Conservation (phyloP, 2,888 invertebrate genomes). For the Amphimallon solstitiale region DNA sequence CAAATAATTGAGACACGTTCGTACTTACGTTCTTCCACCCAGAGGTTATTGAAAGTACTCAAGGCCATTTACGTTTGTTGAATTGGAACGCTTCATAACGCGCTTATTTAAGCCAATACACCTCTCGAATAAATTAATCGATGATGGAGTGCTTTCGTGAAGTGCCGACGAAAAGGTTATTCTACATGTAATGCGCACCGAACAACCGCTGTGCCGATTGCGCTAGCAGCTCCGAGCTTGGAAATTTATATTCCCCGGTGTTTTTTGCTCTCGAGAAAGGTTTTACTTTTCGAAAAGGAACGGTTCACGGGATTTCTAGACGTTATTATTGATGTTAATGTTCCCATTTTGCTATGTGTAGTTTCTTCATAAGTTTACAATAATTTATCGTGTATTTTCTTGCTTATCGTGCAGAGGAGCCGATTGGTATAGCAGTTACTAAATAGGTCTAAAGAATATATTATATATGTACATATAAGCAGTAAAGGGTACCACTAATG, state of each 20-base stretch:
- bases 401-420: too few species aligned
- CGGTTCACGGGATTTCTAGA: too few species aligned
- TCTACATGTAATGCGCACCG: not conserved
- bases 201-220: not conserved
- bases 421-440: too few species aligned
- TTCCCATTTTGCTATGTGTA: too few species aligned
- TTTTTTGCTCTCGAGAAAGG: too few species aligned
- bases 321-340: too few species aligned
- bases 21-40: not conserved
- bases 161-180: constrained; percentile 25
- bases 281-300: too few species aligned
- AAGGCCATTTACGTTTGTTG: constrained; percentile 33
- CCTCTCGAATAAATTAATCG: constrained; percentile 28
- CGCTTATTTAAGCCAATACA: constrained; percentile 6
- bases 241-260: not conserved
- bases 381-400: too few species aligned
- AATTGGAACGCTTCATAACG: constrained; percentile 32
- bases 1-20: constrained; percentile 19
- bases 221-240: not conserved
- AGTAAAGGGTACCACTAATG: too few species aligned
- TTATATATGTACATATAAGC: too few species aligned
- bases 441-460: too few species aligned
- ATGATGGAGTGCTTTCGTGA: constrained; percentile 32
- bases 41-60: constrained; percentile 32
- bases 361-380: too few species aligned